Percentiles rank a stretch among this genome's conserved stretches.
These are phyloP conservation scores for Callospermophilus lateralis DNA, from an alignment of 2,113 vertebrate species.

Conservation along the genomic window DNA sequence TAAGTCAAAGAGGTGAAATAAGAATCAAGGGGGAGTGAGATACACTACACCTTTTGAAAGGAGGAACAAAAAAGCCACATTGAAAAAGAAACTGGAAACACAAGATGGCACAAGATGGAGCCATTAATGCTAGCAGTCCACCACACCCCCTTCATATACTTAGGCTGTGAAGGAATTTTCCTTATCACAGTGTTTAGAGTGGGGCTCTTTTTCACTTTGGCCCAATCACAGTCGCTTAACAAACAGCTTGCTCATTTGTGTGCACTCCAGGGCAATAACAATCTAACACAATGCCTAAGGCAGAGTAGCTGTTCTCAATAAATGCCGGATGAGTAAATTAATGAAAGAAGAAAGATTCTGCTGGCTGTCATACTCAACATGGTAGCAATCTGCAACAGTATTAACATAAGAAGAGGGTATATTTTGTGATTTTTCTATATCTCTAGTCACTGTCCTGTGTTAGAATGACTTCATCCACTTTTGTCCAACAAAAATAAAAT, in stretches of 20 bases:
- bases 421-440: constrained; percentile 38
- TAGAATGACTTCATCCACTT: background rate
- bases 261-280: background rate
- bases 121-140: background rate
- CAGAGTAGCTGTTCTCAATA: background rate
- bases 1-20: background rate
- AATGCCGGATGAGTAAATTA: background rate
- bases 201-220: background rate
- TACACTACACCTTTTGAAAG: background rate
- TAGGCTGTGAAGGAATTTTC: background rate
- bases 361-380: background rate
- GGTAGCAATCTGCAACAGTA: background rate
- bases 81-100: background rate
- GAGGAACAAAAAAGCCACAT: background rate
- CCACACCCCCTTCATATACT: background rate
- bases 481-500: constrained; percentile 36
- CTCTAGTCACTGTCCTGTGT: background rate
- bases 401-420: background rate
- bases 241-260: background rate
- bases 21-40: background rate
- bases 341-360: background rate
- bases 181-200: background rate
- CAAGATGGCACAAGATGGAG: background rate
- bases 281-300: background rate
- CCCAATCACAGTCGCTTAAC: background rate